Conservation (phyloP, 2,888 invertebrate genomes). For the Hemaris fuciformis region DNA sequence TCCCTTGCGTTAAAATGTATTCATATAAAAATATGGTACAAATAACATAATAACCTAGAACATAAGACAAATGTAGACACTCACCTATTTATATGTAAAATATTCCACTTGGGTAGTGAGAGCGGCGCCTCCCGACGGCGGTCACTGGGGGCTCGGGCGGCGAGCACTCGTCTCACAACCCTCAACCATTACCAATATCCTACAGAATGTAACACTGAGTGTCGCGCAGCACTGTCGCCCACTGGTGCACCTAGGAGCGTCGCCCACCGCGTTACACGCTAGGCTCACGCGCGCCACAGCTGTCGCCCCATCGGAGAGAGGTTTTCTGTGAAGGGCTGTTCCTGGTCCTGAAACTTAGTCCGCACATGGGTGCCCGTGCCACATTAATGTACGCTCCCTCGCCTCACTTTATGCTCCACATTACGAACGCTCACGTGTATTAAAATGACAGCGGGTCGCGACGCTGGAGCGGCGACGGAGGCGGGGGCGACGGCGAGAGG, state of each 20-base stretch:
- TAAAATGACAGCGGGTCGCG: constrained; percentile 47
- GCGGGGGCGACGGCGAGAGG: constrained; percentile 39
- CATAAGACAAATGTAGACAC: not conserved
- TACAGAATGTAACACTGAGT: not conserved
- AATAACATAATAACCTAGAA: not conserved
- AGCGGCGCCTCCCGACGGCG: not conserved
- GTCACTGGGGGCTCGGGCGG: not conserved
- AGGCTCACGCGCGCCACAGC: constrained; percentile 77
- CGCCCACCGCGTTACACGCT: not conserved
- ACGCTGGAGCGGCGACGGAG: constrained; percentile 32
- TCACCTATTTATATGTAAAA: not conserved
- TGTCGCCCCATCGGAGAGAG: constrained; percentile 97
- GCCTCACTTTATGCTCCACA: constrained; percentile 16
- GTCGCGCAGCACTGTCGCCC: not conserved
- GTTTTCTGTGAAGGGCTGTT: constrained; percentile 98
- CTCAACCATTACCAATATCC: not conserved
- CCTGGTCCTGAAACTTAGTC: constrained; percentile 96
- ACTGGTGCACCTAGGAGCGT: not conserved
- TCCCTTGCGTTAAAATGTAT: not conserved
- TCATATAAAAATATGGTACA: no score
- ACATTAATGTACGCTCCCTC: constrained; percentile 41
- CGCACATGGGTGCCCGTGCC: constrained; percentile 88
- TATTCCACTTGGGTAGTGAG: not conserved
- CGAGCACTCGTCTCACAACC: not conserved
- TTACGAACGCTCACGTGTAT: constrained; percentile 46